Conservation (phyloP, 2,797 vertebrate species). For the Vultur gryphus region DNA sequence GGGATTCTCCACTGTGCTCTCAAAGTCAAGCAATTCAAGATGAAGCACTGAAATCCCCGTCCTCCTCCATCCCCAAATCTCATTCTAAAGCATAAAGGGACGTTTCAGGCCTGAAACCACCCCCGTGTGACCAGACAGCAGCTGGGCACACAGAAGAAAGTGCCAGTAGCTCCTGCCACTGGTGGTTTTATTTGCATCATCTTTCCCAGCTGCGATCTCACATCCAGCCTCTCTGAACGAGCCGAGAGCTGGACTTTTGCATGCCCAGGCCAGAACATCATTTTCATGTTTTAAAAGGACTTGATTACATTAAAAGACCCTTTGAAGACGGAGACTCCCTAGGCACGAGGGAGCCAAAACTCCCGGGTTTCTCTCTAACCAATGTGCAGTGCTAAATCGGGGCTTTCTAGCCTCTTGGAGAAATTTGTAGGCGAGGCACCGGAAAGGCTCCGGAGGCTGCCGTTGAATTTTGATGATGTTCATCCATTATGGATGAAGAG, state of each 20-base stretch:
- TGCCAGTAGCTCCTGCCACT: not conserved
- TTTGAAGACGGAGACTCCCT: conserved; percentile 3
- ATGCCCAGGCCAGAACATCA: not conserved
- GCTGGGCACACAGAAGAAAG: not conserved
- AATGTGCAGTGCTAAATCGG: not conserved
- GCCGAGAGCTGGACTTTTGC: not conserved
- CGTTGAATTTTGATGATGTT: conserved; percentile 31
- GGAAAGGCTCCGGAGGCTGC: conserved; percentile 36
- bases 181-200: not conserved
- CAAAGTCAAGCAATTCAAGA: not conserved
- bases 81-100: not conserved
- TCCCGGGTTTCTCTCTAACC: not conserved
- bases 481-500: conserved; percentile 68
- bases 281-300: not conserved
- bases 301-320: conserved; percentile 9
- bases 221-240: not conserved
- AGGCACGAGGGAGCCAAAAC: not conserved
- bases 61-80: not conserved
- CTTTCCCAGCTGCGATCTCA: not conserved
- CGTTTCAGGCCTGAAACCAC: not conserved
- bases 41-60: not conserved
- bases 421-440: conserved; percentile 36
- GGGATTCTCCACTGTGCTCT: not conserved
- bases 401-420: conserved; percentile 16
- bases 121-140: not conserved